Evolutionary conservation across 1,140 invertebrate species (phyloP).

Genomic region (Nixonia krombeini): DNA sequence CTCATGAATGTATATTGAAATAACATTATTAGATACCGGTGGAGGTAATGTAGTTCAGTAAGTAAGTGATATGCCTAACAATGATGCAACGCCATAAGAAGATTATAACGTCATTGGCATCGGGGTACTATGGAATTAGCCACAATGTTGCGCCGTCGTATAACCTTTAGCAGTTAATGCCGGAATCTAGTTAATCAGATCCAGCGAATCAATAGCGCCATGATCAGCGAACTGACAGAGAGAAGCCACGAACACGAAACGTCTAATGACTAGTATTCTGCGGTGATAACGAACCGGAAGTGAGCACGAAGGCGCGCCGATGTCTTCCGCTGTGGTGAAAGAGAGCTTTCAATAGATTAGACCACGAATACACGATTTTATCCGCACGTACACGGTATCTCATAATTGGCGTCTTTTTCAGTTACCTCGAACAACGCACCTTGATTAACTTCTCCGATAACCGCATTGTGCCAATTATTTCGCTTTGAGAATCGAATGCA

Average conservation of each 20-base stretch:
- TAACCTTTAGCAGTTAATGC: not conserved
- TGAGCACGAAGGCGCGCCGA: constrained; percentile 12
- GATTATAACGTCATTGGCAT: constrained; percentile 12
- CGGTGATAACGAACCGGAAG: constrained; percentile 2
- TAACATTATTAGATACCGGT: too few species aligned
- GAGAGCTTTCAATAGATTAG: not conserved
- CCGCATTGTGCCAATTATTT: too few species aligned
- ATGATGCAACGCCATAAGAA: constrained; percentile 16
- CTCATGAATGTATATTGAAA: too few species aligned
- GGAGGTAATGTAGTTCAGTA: too few species aligned
- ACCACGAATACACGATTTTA: too few species aligned
- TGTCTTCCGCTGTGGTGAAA: too few species aligned
- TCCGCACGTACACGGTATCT: too few species aligned
- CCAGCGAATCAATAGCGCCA: constrained; percentile 23
- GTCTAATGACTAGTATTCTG: constrained; percentile 16
- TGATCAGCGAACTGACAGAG: constrained; percentile 16
- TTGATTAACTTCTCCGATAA: too few species aligned
- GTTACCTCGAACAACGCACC: too few species aligned
- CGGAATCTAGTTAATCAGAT: constrained; percentile 28
- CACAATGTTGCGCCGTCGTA: not conserved
- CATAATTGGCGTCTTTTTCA: too few species aligned
- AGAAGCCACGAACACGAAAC: constrained; percentile 9
- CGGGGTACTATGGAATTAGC: not conserved
- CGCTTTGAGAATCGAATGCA: too few species aligned
- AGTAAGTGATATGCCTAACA: not conserved